Evolutionary conservation across 2,797 vertebrate species (phyloP).

Genomic region (Bradypodion ventrale): DNA sequence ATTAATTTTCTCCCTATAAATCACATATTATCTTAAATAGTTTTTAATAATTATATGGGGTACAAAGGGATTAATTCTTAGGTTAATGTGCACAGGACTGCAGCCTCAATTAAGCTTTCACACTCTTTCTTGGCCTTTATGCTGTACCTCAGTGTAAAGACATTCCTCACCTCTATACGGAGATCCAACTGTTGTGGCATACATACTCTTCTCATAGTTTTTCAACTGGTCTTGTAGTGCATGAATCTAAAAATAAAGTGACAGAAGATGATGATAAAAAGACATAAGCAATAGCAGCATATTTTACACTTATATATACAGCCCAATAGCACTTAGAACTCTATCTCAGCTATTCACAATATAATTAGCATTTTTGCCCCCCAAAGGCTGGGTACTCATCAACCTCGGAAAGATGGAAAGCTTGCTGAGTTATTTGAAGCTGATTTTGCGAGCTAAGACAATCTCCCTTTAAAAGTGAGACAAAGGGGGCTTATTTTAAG

Average conservation of each 20-base stretch:
- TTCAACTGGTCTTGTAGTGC: slow-evolving; percentile 90
- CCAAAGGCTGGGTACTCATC: no score
- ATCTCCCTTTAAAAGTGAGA: neutral
- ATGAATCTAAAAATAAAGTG: slow-evolving; percentile 82
- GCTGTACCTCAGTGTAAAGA: neutral
- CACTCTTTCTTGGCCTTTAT: neutral
- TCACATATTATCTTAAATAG: neutral
- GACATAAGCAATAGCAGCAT: no score
- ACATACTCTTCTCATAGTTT: slow-evolving; percentile 83
- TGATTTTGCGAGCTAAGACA: neutral
- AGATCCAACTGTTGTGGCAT: slow-evolving; percentile 82
- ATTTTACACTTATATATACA: no score
- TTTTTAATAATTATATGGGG: neutral
- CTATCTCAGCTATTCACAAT: no score
- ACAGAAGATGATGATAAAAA: neutral
- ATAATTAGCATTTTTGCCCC: no score
- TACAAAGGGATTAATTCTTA: neutral
- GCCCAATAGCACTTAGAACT: no score
- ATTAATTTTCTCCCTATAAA: neutral
- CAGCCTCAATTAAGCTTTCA: neutral
- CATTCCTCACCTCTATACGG: slow-evolving; percentile 82
- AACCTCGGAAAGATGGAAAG: no score
- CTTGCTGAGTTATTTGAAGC: no score
- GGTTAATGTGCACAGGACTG: neutral
- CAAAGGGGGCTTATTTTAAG: neutral